A percentile compares a stretch with the other conserved stretches of the same genome.
These are phyloP conservation scores for Agrenia bidenticulata DNA, from an alignment of 2,888 invertebrate genomes.

Conservation along the genomic window DNA sequence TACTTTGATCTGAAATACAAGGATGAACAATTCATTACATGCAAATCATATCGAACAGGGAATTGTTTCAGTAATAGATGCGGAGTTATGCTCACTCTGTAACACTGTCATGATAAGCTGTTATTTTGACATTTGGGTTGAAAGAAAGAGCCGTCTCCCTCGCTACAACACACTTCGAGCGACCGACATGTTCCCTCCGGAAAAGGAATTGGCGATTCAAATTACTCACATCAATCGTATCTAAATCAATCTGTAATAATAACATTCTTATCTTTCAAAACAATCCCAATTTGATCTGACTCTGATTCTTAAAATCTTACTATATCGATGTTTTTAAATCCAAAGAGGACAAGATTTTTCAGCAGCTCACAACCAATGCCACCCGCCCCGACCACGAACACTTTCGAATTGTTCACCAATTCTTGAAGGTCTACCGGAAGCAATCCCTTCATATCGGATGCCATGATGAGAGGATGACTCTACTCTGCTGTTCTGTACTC, in stretches of 20 bases:
- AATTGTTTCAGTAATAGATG: conserved; percentile 9
- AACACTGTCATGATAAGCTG: conserved; percentile 89
- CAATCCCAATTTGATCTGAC: no score
- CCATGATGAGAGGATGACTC: no score
- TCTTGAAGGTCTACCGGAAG: conserved; percentile 67
- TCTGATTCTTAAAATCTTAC: conserved; percentile 64
- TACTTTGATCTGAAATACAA: conserved; percentile 72
- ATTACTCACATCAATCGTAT: conserved; percentile 99
- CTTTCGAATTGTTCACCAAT: conserved; percentile 69
- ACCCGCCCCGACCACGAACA: conserved; percentile 92
- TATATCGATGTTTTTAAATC: conserved; percentile 89
- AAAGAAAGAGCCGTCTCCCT: conserved; percentile 82
- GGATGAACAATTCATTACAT: conserved; percentile 6
- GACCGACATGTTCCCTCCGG: conserved; percentile 95
- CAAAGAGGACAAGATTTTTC: conserved; percentile 93
- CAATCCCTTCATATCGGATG: conserved; percentile 60
- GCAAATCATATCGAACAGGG: conserved; percentile 11
- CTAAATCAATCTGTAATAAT: conserved; percentile 92
- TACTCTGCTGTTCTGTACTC: no score
- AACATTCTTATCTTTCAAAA: no score
- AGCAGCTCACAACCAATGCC: conserved; percentile 99
- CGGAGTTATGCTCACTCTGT: conserved; percentile 68
- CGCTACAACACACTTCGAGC: conserved; percentile 92
- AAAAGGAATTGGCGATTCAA: conserved; percentile 99
- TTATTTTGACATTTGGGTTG: conserved; percentile 84